Evolutionary conservation across 2,113 vertebrate genomes (phyloP).

Genomic region (Barbus barbus): DNA sequence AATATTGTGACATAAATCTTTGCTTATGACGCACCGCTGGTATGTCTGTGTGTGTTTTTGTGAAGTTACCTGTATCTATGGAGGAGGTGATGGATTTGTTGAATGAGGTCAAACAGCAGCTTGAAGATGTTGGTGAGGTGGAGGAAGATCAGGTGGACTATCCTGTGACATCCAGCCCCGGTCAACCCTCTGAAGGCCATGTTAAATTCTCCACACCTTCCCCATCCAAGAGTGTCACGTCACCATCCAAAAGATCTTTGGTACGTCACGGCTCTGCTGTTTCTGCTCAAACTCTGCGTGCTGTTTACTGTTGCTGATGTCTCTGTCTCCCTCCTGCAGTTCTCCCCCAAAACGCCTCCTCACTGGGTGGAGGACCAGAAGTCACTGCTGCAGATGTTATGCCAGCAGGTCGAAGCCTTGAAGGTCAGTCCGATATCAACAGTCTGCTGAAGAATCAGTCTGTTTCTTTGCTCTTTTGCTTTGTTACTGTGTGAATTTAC

Average conservation of each 20-base stretch:
- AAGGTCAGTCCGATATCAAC: slow-evolving; percentile 76
- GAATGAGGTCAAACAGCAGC: slow-evolving; percentile 87
- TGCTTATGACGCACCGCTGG: background rate
- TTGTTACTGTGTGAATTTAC: no score
- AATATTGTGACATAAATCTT: background rate
- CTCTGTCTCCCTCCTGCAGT: slow-evolving; percentile 70
- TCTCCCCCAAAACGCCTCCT: slow-evolving; percentile 91
- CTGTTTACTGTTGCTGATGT: background rate
- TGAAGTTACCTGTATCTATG: slow-evolving; percentile 86
- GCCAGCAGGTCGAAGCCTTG: slow-evolving; percentile 93
- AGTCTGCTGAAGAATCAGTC: background rate
- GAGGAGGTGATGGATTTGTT: slow-evolving; percentile 90
- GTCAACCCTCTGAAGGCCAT: slow-evolving; percentile 69
- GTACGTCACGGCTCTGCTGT: slow-evolving; percentile 63
- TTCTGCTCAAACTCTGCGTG: background rate
- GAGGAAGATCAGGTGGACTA: slow-evolving; percentile 61
- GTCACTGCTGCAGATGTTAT: slow-evolving; percentile 89
- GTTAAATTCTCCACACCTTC: slow-evolving; percentile 85
- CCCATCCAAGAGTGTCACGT: slow-evolving; percentile 81
- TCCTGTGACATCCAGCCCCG: slow-evolving; percentile 73
- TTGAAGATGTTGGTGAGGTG: slow-evolving; percentile 79
- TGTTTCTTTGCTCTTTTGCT: no score
- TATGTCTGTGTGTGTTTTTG: background rate
- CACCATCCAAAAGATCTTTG: slow-evolving; percentile 86
- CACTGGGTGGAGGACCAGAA: slow-evolving; percentile 96